Percentiles rank a stretch among this genome's conserved stretches.
Evolutionary conservation across 1,140 invertebrate species (phyloP).

Genomic region (Macrotrachela quadricornifera): DNA sequence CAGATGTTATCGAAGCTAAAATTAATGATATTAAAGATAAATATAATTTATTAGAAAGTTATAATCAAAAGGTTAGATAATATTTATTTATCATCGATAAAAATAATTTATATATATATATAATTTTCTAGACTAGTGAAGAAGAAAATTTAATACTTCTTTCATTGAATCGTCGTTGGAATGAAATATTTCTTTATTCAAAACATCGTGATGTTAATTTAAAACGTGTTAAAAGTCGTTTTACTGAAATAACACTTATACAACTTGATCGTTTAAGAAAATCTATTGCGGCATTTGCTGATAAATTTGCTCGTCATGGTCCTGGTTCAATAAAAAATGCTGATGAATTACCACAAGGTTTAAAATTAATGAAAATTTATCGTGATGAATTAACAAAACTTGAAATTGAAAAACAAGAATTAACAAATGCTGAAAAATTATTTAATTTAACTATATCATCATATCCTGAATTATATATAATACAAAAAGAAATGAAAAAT

Average conservation of each 20-base stretch:
- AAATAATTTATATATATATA: too few species aligned
- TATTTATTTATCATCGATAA: too few species aligned
- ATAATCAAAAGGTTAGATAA: slow-evolving; percentile 24
- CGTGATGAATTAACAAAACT: slow-evolving; percentile 41
- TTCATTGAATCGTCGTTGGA: slow-evolving; percentile 22
- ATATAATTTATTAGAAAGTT: slow-evolving; percentile 29
- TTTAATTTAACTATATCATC: slow-evolving; percentile 60
- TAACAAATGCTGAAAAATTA: slow-evolving; percentile 55
- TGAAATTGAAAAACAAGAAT: slow-evolving; percentile 41
- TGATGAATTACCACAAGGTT: slow-evolving; percentile 13
- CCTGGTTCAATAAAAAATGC: not conserved
- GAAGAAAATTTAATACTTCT: slow-evolving; percentile 19
- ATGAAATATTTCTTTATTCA: slow-evolving; percentile 24
- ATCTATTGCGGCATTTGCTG: slow-evolving; percentile 2
- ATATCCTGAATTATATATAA: slow-evolving; percentile 48
- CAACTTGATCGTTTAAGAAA: slow-evolving; percentile 6
- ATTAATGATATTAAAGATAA: slow-evolving; percentile 43
- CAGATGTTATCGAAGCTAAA: slow-evolving; percentile 43
- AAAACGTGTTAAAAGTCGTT: slow-evolving; percentile 36
- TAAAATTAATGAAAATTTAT: slow-evolving; percentile 39
- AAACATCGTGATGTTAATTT: slow-evolving; percentile 30
- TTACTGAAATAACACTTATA: slow-evolving; percentile 37
- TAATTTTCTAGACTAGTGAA: slow-evolving; percentile 11
- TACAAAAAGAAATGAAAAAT: slow-evolving; percentile 47
- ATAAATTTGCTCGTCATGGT: not conserved